phyloP scores from a whole-genome alignment of 1,140 invertebrate species.

The Hyles euphorbiae region DNA sequence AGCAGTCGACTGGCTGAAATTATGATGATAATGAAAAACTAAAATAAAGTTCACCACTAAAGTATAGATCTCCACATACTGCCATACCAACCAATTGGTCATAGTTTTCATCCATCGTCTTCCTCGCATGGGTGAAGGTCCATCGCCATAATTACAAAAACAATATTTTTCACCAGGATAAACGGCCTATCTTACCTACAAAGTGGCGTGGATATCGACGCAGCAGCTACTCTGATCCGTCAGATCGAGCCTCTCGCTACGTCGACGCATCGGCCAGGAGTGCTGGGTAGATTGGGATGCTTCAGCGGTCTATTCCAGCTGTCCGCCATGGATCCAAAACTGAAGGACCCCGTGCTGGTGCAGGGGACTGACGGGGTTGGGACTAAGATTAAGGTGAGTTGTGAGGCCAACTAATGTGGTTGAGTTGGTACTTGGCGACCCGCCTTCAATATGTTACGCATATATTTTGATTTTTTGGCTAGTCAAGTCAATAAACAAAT shows the following conservation, averaged over 20 bases:
- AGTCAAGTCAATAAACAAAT: no score
- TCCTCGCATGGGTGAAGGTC: no score
- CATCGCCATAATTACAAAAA: no score
- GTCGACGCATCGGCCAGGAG: slow-evolving; percentile 82
- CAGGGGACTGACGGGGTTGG: slow-evolving; percentile 97
- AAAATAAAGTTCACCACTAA: no score
- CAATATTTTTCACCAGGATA: slow-evolving; percentile 36
- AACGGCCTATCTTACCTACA: slow-evolving; percentile 89
- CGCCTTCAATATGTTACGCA: no score
- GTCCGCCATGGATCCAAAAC: slow-evolving; percentile 74
- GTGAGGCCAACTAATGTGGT: neutral
- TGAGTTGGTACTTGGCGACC: no score
- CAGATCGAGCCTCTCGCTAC: slow-evolving; percentile 87
- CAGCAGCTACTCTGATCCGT: slow-evolving; percentile 90
- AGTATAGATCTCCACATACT: no score
- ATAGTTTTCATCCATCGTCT: no score
- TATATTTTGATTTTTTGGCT: no score
- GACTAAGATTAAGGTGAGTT: slow-evolving; percentile 90
- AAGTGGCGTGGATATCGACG: slow-evolving; percentile 95
- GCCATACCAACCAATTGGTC: no score
- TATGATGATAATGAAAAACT: no score
- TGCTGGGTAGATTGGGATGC: slow-evolving; percentile 88
- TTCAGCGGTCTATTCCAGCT: slow-evolving; percentile 96
- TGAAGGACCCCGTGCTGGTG: slow-evolving; percentile 90
- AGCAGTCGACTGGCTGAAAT: no score